A percentile compares a stretch with the other conserved stretches of the same genome.
These are phyloP conservation scores for Sebastes cheni DNA, from an alignment of 2,797 vertebrate genomes.

Conservation along the genomic window DNA sequence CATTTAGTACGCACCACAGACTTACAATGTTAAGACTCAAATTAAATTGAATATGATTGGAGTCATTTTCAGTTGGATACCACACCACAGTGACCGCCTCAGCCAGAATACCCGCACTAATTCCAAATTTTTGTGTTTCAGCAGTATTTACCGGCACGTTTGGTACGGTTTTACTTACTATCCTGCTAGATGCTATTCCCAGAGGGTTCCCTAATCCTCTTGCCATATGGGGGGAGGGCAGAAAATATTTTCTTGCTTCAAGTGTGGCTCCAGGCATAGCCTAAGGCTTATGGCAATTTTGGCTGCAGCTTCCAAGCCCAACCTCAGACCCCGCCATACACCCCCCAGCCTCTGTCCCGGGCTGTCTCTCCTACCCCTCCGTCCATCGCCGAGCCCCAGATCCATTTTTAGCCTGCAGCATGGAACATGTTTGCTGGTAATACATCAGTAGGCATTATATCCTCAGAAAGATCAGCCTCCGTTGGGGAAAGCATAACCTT, in stretches of 20 bases:
- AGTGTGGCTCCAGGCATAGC: slow-evolving; percentile 66
- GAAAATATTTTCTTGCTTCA: slow-evolving; percentile 60
- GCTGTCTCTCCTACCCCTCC: slow-evolving; percentile 26
- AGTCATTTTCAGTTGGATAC: slow-evolving; percentile 34
- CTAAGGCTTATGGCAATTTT: slow-evolving; percentile 69
- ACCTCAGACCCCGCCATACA: slow-evolving; percentile 38
- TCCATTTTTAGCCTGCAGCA: slow-evolving; percentile 76
- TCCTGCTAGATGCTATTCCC: slow-evolving; percentile 54
- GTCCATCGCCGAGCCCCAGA: slow-evolving; percentile 42
- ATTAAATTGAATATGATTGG: slow-evolving; percentile 18
- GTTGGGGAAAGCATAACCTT: slow-evolving; percentile 75
- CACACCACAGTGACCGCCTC: background rate
- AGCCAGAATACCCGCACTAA: background rate
- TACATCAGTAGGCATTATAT: slow-evolving; percentile 77
- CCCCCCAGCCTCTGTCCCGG: slow-evolving; percentile 32
- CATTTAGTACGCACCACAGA: background rate
- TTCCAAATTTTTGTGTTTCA: slow-evolving; percentile 28
- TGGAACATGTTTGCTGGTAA: slow-evolving; percentile 73
- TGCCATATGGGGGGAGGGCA: slow-evolving; percentile 55
- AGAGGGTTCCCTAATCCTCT: slow-evolving; percentile 64
- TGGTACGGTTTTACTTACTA: slow-evolving; percentile 62
- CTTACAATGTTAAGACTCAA: background rate
- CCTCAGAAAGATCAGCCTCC: slow-evolving; percentile 70
- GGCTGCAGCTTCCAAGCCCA: slow-evolving; percentile 42
- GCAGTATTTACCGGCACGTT: slow-evolving; percentile 53